phyloP scores from a whole-genome alignment of 2,797 vertebrate species.

The Adelosebastes latens region DNA sequence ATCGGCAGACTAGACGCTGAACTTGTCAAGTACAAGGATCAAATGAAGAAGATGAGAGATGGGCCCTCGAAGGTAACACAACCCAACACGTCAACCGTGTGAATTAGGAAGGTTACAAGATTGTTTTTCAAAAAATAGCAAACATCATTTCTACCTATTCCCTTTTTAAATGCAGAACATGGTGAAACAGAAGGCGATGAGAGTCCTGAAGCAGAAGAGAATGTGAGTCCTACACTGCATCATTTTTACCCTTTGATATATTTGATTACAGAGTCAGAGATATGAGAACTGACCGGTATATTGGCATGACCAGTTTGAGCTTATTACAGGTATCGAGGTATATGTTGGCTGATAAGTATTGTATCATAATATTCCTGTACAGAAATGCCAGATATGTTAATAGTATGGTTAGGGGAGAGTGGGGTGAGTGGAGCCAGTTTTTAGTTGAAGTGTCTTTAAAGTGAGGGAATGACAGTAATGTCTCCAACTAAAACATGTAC shows the following conservation, averaged over 20 bases:
- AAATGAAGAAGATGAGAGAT: slow-evolving; percentile 99
- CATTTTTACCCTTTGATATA: background rate
- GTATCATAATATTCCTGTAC: background rate
- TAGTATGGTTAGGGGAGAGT: background rate
- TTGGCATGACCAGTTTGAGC: background rate
- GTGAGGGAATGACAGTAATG: background rate
- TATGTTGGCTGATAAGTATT: too few species aligned
- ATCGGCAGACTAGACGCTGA: slow-evolving; percentile 93
- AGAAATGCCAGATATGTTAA: background rate
- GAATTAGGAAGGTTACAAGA: background rate
- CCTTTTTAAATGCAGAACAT: slow-evolving; percentile 87
- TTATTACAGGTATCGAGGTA: background rate
- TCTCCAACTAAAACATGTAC: too few species aligned
- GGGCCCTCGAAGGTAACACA: slow-evolving; percentile 93
- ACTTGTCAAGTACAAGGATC: slow-evolving; percentile 96
- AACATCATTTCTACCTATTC: background rate
- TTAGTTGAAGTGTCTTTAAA: too few species aligned
- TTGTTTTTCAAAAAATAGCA: background rate
- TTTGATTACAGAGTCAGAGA: background rate
- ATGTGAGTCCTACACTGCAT: slow-evolving; percentile 88
- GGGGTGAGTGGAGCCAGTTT: too few species aligned
- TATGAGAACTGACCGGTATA: background rate
- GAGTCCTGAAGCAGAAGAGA: slow-evolving; percentile 97
- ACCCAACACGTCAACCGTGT: background rate
- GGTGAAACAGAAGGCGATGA: slow-evolving; percentile 97